Conservation (phyloP, 2,888 invertebrate genomes). For the Troilus luridus region DNA sequence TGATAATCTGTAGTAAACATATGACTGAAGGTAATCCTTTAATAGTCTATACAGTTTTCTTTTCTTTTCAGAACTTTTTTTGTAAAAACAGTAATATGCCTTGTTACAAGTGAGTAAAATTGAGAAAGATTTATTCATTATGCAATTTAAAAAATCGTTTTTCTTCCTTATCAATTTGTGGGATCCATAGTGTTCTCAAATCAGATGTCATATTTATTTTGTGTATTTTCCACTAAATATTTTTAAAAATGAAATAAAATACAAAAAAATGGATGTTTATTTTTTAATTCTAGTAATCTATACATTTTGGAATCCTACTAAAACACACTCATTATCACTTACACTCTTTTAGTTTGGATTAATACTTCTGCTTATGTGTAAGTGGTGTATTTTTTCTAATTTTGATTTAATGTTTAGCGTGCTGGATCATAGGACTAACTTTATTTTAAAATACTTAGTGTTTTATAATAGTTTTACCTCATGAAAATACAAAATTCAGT, state of each 20-base stretch:
- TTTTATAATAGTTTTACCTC: neutral
- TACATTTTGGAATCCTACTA: neutral
- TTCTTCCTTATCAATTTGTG: neutral
- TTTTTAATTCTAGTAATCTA: neutral
- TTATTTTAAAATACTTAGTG: neutral
- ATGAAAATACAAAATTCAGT: neutral
- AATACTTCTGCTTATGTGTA: neutral
- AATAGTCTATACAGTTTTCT: slow-evolving; percentile 7
- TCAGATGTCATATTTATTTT: neutral
- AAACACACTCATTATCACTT: neutral
- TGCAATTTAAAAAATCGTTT: neutral
- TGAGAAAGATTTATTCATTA: neutral
- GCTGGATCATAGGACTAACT: neutral
- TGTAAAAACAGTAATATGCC: slow-evolving; percentile 16
- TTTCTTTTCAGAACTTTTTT: slow-evolving; percentile 18
- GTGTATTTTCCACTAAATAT: neutral
- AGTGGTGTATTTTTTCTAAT: neutral
- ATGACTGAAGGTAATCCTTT: slow-evolving; percentile 24
- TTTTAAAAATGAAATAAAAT: neutral
- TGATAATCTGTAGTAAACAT: neutral
- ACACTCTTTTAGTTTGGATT: neutral
- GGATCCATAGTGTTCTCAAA: neutral
- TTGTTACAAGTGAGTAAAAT: slow-evolving; percentile 42
- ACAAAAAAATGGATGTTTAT: neutral
- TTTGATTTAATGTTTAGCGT: neutral